phyloP scores from a whole-genome alignment of 1,140 invertebrate species.

The Apis cerana region DNA sequence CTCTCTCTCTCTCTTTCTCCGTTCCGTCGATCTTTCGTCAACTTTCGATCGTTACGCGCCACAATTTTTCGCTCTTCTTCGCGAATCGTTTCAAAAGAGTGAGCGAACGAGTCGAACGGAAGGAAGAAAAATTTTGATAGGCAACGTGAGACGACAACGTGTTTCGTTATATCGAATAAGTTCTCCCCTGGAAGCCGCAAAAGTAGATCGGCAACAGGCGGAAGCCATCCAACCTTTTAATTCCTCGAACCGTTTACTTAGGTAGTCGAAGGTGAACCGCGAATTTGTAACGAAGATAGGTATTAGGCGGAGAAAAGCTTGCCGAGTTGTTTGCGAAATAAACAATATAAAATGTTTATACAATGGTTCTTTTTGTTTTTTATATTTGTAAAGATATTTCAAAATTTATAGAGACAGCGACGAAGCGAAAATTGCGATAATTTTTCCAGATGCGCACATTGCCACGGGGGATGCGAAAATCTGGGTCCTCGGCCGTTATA shows the following conservation, averaged over 20 bases:
- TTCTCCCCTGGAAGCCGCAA: conserved; percentile 8
- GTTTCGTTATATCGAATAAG: conserved; percentile 14
- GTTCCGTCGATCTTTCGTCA: neutral
- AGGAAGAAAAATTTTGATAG: conserved; percentile 19
- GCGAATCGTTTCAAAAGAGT: conserved; percentile 13
- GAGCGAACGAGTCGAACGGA: conserved; percentile 27
- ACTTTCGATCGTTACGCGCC: neutral
- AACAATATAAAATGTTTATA: too few species aligned
- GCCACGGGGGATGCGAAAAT: conserved; percentile 1
- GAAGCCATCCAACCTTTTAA: conserved; percentile 11
- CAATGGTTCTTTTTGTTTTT: too few species aligned
- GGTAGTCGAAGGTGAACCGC: neutral
- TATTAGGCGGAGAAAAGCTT: too few species aligned
- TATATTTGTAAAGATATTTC: too few species aligned
- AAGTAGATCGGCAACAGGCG: conserved; percentile 32
- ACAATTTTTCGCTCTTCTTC: neutral
- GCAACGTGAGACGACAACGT: neutral
- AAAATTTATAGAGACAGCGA: too few species aligned
- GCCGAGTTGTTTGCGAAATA: too few species aligned
- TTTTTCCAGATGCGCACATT: conserved; percentile 6
- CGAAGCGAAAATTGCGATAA: neutral
- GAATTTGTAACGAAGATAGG: neutral
- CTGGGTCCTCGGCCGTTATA: neutral
- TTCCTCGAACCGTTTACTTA: conserved; percentile 24
- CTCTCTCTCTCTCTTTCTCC: neutral